A percentile compares a stretch with the other conserved stretches of the same genome.
These are phyloP conservation scores for Artibeus jamaicensis DNA, from an alignment of 2,797 vertebrate genomes.

Conservation along the genomic window DNA sequence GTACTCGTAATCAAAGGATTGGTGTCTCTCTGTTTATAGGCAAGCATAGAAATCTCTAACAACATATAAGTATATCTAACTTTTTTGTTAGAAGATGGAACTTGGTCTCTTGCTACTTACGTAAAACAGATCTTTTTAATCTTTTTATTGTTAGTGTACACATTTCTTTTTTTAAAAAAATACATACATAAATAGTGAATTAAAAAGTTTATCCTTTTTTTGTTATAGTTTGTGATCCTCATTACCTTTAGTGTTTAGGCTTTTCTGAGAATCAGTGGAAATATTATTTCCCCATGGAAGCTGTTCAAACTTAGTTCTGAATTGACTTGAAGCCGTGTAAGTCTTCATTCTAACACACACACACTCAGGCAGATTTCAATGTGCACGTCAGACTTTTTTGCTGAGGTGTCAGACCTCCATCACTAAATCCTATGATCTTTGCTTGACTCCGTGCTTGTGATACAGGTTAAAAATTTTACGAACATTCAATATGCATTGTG, in stretches of 20 bases:
- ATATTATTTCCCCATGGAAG: background rate
- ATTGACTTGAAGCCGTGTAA: background rate
- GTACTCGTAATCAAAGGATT: background rate
- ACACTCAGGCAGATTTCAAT: background rate
- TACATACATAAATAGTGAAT: background rate
- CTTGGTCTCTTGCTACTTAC: background rate
- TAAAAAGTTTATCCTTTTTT: background rate
- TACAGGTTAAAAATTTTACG: slow-evolving; percentile 16
- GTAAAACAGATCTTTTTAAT: background rate
- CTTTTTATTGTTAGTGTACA: background rate
- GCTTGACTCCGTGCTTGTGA: background rate
- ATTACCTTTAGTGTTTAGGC: background rate
- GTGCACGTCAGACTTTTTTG: background rate
- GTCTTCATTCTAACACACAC: background rate
- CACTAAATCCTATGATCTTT: background rate
- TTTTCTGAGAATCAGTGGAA: background rate
- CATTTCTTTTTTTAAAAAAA: background rate
- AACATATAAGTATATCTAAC: background rate
- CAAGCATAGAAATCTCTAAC: background rate
- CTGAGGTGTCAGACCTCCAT: background rate
- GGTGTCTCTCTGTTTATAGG: background rate
- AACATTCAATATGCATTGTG: slow-evolving; percentile 1
- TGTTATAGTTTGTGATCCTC: background rate
- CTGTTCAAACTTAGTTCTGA: slow-evolving; percentile 3
- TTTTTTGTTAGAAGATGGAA: background rate